A percentile compares a stretch with the other conserved stretches of the same genome.
phyloP scores from a whole-genome alignment of 2,888 invertebrate species.

The Hipparchia sbordonii region DNA sequence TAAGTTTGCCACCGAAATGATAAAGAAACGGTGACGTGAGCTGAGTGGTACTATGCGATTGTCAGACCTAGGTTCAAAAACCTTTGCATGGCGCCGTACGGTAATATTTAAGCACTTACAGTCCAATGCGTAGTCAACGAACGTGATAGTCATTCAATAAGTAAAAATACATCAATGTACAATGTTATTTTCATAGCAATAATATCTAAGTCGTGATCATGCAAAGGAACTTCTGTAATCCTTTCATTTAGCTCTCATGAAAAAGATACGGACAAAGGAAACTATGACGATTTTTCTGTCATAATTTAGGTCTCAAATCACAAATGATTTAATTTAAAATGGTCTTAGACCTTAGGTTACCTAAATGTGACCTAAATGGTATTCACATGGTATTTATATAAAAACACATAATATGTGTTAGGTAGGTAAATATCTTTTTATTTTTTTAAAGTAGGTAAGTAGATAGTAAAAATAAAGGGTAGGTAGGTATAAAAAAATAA shows the following conservation, averaged over 20 bases:
- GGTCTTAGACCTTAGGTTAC: too few relatives aligned
- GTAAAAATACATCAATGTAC: constrained; percentile 35
- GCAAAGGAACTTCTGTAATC: constrained; percentile 18
- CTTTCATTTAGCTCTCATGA: constrained; percentile 26
- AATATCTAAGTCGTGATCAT: constrained; percentile 9
- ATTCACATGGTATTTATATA: too few relatives aligned
- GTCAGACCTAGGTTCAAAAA: constrained; percentile 41
- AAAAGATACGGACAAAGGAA: constrained; percentile 36
- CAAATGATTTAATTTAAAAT: too few relatives aligned
- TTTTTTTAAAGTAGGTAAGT: too few relatives aligned
- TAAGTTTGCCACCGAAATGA: constrained; percentile 82
- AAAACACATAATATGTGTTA: too few relatives aligned
- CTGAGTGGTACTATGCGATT: constrained; percentile 42
- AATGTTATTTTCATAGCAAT: constrained; percentile 17
- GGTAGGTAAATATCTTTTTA: too few relatives aligned
- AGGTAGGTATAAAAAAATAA: too few relatives aligned
- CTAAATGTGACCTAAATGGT: too few relatives aligned
- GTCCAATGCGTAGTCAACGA: constrained; percentile 49
- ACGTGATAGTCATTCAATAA: not conserved
- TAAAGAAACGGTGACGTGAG: constrained; percentile 78
- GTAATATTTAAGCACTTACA: constrained; percentile 26
- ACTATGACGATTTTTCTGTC: constrained; percentile 41
- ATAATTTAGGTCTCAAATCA: constrained; percentile 3
- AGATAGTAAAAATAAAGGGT: too few relatives aligned
- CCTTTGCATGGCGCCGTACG: constrained; percentile 30